Evolutionary conservation across 2,797 vertebrate genomes (phyloP), one percentile per base, ranked within the genome.

Genomic region (Cygnus olor): DNA sequence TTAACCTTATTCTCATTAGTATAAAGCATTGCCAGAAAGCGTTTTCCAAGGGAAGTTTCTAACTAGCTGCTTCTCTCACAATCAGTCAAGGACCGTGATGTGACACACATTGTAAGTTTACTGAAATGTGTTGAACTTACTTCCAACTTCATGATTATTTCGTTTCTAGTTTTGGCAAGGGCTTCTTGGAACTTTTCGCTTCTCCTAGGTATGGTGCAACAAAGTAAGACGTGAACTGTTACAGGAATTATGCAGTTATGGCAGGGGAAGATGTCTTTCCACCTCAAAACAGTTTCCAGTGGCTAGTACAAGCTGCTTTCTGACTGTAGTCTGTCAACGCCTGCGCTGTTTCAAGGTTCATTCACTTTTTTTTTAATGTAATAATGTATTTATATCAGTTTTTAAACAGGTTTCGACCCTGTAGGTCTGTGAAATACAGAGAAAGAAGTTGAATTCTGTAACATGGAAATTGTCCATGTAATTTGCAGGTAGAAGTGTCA

Each of bases 401-500:
- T 82, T 73, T n/a, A 64, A 83, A 80, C 20, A 14, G 44, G 32
- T 60, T 80, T 77, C 94, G 85, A 83, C 71, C 81, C 85, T 88
- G 61, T n/a, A 34, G 25, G 5, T 47, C 17, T 82, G 34, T 88
- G 90, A 64, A 71, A 22, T 58, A 22, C 13, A 81, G 42, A 57
- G 73, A 84, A 85, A 82, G 63, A 56, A 88, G 36, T 38, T 8
- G 3, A 76, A 21, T 69, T 6, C 54, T 88, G 27, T 68, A 82
- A 66, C 27, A 5, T 68, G 63, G 54, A 94, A 88, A 81, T 65
- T 79, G 17, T 20, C 47, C 9, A 0, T 85, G 24, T 81, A 83
- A 89, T 80, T 90, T 90, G 63, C 86, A 93, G 58, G 81, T 72
- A 54, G 66, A 94, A 91, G 16, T 68, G 58, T 71, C 40, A 3